Evolutionary conservation across 2,888 invertebrate genomes (phyloP), one percentile per base, ranked within the genome.

Genomic region (Argyresthia goedartella): DNA sequence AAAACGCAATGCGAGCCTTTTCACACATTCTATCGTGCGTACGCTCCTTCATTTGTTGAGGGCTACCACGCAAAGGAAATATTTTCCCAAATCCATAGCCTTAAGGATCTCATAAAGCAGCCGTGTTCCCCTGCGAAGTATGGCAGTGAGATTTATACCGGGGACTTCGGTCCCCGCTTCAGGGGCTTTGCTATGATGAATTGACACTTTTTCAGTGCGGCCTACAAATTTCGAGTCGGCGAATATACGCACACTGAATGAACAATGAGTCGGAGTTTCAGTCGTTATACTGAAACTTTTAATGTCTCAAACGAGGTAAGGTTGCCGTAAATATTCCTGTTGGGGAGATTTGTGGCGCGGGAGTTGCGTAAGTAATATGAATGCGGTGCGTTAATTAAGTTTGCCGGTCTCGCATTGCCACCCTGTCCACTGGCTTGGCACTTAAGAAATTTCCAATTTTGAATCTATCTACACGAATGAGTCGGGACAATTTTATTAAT

Each of bases 61-160:
- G 80, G 80, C 81, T 71, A 78, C 80, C 81, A 84, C 81, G 84
- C 70, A 76, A 73, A 75, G 80, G 86, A 84, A 86, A 87, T 87
- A 87, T 87, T 87, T 86, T 78, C 77, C 81, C 80, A 85, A 87
- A 87, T 87, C 87, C 87, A 87, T 87, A 87, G 86, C 86, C 87
- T 86, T 86, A 85, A 87, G 86, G 82, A 82, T 86, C 85, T 73
- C 87, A 86, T 87, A 87, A 87, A 87, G 76, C 82, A 87, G 25
- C 3, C 25, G 3, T 25, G 25, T 76, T 81, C 84, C 82, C 81
- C 25, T 25, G 25, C 79, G 82, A 81, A 85, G 87, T 85, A 86
- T 84, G 81, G 81, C 81, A 87, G 86, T 81, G 77, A 86, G 87
- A 87, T 87, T 87, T 87, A 87, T 86, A 65, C 63, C 68, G 73